These are phyloP conservation scores for Aricia artaxerxes DNA, from an alignment of 2,888 invertebrate species.

Conservation along the genomic window DNA sequence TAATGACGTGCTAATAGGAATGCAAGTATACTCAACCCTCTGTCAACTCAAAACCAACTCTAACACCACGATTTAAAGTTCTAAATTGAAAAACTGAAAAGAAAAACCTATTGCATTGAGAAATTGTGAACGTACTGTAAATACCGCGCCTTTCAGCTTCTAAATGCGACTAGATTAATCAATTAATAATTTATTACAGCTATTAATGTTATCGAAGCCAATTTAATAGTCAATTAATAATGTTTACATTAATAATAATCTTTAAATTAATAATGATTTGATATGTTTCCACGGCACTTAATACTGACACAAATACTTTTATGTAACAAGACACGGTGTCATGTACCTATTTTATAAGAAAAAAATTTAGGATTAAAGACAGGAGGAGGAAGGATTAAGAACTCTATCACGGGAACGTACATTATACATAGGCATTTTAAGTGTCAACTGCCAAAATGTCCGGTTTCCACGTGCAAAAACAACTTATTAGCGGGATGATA, in stretches of 20 bases:
- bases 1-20: constrained; percentile 41
- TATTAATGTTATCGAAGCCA: constrained; percentile 1
- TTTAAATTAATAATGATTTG: not conserved
- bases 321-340: not conserved
- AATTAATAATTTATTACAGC: constrained; percentile 24
- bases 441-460: too few relatives aligned
- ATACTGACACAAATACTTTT: not conserved
- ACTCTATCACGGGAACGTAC: too few relatives aligned
- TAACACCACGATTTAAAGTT: constrained; percentile 35
- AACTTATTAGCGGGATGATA: too few relatives aligned
- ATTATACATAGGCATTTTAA: too few relatives aligned
- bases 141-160: constrained; percentile 35
- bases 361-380: too few relatives aligned
- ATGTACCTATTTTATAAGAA: too few relatives aligned
- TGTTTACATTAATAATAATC: not conserved
- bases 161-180: constrained; percentile 30
- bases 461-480: too few relatives aligned
- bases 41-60: constrained; percentile 19
- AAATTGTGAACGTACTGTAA: constrained; percentile 41
- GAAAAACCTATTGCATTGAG: constrained; percentile 42
- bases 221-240: constrained; percentile 12
- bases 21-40: constrained; percentile 31
- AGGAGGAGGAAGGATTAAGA: too few relatives aligned
- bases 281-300: not conserved
- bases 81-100: not conserved